Percentiles rank a stretch among this genome's conserved stretches.
Evolutionary conservation across 2,888 invertebrate species (phyloP).

Genomic region (Scelioninae gen. 2): DNA sequence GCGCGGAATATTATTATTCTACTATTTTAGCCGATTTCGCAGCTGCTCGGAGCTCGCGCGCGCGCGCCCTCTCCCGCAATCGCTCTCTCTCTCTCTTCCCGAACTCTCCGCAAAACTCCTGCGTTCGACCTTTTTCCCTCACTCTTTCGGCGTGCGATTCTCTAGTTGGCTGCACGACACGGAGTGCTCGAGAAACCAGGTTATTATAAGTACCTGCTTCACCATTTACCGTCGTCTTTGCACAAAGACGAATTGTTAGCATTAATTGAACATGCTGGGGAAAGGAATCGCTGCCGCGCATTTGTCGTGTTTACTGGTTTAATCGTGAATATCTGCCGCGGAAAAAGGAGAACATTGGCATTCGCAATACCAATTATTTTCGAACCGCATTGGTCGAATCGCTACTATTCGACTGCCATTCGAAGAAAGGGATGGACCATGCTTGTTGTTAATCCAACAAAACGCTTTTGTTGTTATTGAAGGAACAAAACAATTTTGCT

Average conservation of each 20-base stretch:
- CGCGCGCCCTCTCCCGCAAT: conserved; percentile 35
- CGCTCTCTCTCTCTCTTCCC: conserved; percentile 49
- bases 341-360: conserved; percentile 36
- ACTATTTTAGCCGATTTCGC: conserved; percentile 65
- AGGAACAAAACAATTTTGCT: no score
- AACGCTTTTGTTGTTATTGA: no score
- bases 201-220: conserved; percentile 71
- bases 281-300: conserved; percentile 52
- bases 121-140: conserved; percentile 60
- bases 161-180: conserved; percentile 65
- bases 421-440: no score
- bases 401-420: conserved; percentile 17
- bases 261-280: conserved; percentile 68
- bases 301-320: conserved; percentile 59
- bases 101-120: conserved; percentile 39
- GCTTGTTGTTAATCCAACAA: no score
- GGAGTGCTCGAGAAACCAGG: conserved; percentile 68
- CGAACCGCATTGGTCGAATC: conserved; percentile 41
- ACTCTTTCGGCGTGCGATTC: conserved; percentile 41
- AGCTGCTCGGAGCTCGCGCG: conserved; percentile 60
- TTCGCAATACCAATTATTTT: conserved; percentile 43
- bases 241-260: conserved; percentile 71
- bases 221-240: conserved; percentile 67
- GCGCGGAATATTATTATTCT: conserved; percentile 69
- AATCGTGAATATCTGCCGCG: conserved; percentile 54